Base-by-base conservation (phyloP, 2,113 vertebrate genomes). In the Pterocles orientalis region DNA sequence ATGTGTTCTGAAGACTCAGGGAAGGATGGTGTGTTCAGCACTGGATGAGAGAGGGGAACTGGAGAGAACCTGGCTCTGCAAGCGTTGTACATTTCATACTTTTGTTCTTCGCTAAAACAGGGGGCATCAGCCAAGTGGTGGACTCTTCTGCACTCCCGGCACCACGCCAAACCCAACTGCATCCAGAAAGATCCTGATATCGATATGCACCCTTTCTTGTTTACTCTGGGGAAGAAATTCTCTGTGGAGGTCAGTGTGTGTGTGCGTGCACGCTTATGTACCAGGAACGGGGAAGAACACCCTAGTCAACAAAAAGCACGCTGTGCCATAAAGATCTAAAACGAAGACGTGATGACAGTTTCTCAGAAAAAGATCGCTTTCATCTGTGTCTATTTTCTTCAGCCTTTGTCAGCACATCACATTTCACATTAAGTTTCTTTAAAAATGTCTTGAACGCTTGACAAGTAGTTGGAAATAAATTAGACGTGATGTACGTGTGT, bases 101-200 rank as follows among this genome's bases (percentile, higher is more conserved):
- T 53, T 43, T 48, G 73, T 20, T 96, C 50, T 95, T 93, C 43
- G 15, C 21, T 86, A 70, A 69, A 82, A 72, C 88, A 98, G 98
- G 98, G 98, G 2, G 68, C 97, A 3, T 98, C 98, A 1, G 77
- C 95, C 88, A 96, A 92, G 17, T 98, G 98, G 98, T 98, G 98
- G 98, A 98, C 95, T 57, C 69, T 97, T 3, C 51, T 95, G 58
- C 98, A 98, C 81, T 98, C 96, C 39, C 97, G 96, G 76, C 98
- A 98, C 81, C 98, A 98, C 0, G 94, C 97, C 62, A 98, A 98
- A 68, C 93, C 97, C 64, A 98, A 98, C 85, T 98, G 98, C 95
- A 97, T 97, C 68, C 91, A 25, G 71, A 98, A 98, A 73, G 98
- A 98, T 58, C 98, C 98, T 8, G 98, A 98, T 45, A 93, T 98